These are phyloP conservation scores for Mya arenaria DNA, from an alignment of 1,140 invertebrate species.

Conservation along the genomic window DNA sequence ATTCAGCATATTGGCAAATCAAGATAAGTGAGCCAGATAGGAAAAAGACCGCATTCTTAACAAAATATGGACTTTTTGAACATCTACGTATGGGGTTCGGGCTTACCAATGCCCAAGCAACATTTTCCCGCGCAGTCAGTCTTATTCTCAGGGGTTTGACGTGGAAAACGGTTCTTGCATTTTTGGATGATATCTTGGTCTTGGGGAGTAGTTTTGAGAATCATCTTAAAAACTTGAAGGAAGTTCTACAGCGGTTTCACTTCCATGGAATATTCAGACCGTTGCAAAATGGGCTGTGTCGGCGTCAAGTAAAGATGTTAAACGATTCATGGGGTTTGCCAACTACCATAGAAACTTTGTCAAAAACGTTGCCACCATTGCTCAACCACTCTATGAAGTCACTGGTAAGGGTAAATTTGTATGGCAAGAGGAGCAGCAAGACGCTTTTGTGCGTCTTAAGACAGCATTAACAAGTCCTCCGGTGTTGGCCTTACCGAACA, in stretches of 20 bases:
- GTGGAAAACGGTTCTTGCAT: constrained; percentile 66
- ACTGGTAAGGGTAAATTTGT: constrained; percentile 35
- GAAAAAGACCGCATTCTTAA: neutral
- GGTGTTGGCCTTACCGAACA: constrained; percentile 30
- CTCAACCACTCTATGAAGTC: constrained; percentile 32
- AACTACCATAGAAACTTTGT: constrained; percentile 48
- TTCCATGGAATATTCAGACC: neutral
- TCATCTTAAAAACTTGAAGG: neutral
- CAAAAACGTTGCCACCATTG: constrained; percentile 39
- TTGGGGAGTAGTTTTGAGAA: constrained; percentile 76
- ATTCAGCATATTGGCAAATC: constrained; percentile 9
- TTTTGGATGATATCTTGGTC: constrained; percentile 82
- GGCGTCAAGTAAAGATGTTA: neutral
- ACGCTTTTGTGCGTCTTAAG: too few relatives aligned
- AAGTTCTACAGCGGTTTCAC: constrained; percentile 1
- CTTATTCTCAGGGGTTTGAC: constrained; percentile 32
- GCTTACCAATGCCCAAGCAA: constrained; percentile 33
- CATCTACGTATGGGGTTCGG: constrained; percentile 36
- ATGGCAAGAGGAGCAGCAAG: constrained; percentile 51
- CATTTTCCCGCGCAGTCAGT: constrained; percentile 28
- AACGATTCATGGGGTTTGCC: constrained; percentile 49
- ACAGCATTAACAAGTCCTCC: constrained; percentile 41
- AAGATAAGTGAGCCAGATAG: neutral
- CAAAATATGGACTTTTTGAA: constrained; percentile 18
- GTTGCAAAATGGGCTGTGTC: neutral